Evolutionary conservation across 2,888 invertebrate genomes (phyloP).

Genomic region (Tetanocera ferruginea): DNA sequence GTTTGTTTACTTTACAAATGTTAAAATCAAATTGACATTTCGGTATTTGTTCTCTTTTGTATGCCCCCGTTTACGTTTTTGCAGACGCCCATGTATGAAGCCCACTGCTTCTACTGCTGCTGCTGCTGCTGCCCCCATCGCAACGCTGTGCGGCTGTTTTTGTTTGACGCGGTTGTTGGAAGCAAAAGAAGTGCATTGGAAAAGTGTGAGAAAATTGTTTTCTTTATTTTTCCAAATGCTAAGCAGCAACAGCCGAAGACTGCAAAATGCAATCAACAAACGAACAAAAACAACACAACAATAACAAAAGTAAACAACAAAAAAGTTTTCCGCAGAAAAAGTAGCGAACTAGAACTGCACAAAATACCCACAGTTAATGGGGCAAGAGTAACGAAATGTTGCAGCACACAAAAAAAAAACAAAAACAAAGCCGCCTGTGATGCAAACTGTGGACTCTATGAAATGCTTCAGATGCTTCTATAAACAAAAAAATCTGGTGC

Average conservation of each 20-base stretch:
- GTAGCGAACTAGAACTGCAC: slow-evolving; percentile 12
- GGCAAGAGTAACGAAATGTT: slow-evolving; percentile 17
- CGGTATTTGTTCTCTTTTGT: too few relatives aligned
- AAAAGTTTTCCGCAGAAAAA: slow-evolving; percentile 17
- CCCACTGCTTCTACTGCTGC: too few relatives aligned
- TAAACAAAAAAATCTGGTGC: neutral
- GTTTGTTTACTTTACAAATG: too few relatives aligned
- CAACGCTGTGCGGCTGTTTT: slow-evolving; percentile 25
- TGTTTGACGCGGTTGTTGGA: slow-evolving; percentile 27
- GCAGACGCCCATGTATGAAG: neutral
- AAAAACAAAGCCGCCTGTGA: slow-evolving; percentile 1
- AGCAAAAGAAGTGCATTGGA: slow-evolving; percentile 29
- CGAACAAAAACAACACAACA: neutral
- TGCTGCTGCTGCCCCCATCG: neutral
- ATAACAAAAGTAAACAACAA: neutral
- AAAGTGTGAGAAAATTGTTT: slow-evolving; percentile 42
- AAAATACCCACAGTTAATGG: slow-evolving; percentile 24
- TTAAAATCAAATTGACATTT: too few relatives aligned
- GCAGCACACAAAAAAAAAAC: neutral
- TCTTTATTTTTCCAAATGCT: slow-evolving; percentile 24
- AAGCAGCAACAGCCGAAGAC: slow-evolving; percentile 19
- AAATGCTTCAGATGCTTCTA: neutral
- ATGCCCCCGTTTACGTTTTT: too few relatives aligned
- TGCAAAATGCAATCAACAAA: slow-evolving; percentile 10
- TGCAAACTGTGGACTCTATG: slow-evolving; percentile 12